Conservation (phyloP, 1,140 invertebrate species). For the Acromyrmex charruanus region DNA sequence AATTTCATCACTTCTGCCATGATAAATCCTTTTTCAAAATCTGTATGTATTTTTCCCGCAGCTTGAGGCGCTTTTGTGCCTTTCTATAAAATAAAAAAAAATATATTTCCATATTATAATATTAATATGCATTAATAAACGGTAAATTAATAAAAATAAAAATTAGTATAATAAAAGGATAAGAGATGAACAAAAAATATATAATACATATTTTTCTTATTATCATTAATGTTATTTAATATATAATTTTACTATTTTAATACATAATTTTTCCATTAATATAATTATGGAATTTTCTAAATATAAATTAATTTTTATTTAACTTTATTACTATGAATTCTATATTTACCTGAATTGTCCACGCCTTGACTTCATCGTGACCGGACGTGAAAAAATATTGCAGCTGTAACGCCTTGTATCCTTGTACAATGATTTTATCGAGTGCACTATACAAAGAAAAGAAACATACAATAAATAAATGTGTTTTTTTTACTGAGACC, state of each 20-base stretch:
- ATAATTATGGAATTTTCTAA: background rate
- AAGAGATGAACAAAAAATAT: background rate
- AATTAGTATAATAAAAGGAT: background rate
- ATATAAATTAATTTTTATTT: conserved; percentile 25
- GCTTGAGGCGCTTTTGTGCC: conserved; percentile 99
- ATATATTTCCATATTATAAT: background rate
- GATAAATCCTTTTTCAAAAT: conserved; percentile 99
- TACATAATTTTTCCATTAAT: background rate
- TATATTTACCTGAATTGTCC: conserved; percentile 97
- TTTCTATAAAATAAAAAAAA: conserved; percentile 89
- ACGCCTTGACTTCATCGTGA: conserved; percentile 99
- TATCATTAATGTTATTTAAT: too few relatives aligned
- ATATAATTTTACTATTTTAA: background rate
- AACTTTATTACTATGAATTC: conserved; percentile 6
- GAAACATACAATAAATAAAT: background rate
- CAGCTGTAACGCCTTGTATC: conserved; percentile 97
- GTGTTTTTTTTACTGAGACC: background rate
- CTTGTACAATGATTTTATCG: conserved; percentile 99
- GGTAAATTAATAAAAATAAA: background rate
- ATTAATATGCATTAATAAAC: background rate
- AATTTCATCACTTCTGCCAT: conserved; percentile 99
- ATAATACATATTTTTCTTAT: background rate
- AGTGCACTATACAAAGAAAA: conserved; percentile 89
- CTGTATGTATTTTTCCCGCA: conserved; percentile 99
- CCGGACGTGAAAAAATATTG: conserved; percentile 99